These are phyloP conservation scores for Emydocephalus ijimae DNA, from an alignment of 2,113 vertebrate species.

Conservation along the genomic window DNA sequence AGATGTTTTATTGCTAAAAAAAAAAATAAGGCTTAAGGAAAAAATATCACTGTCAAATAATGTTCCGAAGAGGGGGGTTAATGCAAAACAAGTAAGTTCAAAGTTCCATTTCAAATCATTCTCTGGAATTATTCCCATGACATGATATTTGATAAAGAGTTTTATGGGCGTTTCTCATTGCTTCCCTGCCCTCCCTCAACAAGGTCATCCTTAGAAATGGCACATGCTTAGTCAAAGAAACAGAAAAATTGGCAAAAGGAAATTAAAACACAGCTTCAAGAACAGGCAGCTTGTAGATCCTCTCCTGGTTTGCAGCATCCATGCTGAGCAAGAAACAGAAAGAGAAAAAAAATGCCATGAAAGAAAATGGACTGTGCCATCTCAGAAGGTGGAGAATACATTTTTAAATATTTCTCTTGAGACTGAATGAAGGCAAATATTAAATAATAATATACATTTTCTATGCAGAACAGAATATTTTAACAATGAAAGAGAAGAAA, in stretches of 20 bases:
- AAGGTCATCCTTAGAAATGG: neutral
- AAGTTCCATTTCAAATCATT: slow-evolving; percentile 36
- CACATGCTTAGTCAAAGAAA: slow-evolving; percentile 12
- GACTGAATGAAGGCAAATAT: neutral
- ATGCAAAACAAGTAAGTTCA: slow-evolving; percentile 55
- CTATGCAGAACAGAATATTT: neutral
- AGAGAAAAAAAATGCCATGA: neutral
- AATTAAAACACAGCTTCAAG: slow-evolving; percentile 7
- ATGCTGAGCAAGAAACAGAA: neutral
- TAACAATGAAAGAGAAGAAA: neutral
- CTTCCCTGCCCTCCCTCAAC: neutral
- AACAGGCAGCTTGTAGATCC: neutral
- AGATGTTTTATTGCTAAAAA: slow-evolving; percentile 63
- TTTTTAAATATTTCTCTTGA: neutral
- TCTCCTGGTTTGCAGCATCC: neutral
- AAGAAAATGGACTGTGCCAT: neutral
- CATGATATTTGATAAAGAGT: neutral
- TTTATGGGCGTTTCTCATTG: neutral
- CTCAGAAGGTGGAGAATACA: neutral
- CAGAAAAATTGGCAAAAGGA: slow-evolving; percentile 18
- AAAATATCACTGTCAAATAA: slow-evolving; percentile 38
- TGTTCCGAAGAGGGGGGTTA: slow-evolving; percentile 46
- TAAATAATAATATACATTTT: neutral
- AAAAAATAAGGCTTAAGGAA: neutral
- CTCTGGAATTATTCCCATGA: slow-evolving; percentile 30